Conservation (phyloP, 2,888 invertebrate species). For the Nomada fabriciana region DNA sequence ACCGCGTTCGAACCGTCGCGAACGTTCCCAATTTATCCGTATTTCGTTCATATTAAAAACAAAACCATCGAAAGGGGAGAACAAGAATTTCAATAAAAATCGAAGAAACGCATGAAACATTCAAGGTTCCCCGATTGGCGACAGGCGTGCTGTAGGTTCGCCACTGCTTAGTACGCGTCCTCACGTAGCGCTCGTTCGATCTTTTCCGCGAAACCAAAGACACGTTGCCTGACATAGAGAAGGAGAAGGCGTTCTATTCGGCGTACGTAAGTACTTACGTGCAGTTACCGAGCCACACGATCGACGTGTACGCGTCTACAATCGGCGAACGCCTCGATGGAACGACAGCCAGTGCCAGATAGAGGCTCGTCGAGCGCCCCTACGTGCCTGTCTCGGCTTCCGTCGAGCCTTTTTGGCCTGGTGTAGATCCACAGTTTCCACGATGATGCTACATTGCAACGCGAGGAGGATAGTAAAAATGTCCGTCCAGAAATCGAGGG, state of each 20-base stretch:
- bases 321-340: constrained; percentile 42
- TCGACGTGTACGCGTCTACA: constrained; percentile 45
- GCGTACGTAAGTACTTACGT: constrained; percentile 72
- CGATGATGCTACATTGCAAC: constrained; percentile 5
- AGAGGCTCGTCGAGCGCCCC: constrained; percentile 45
- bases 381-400: constrained; percentile 59
- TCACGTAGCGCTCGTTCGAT: constrained; percentile 80
- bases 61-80: background rate
- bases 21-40: background rate
- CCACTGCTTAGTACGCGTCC: constrained; percentile 76
- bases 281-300: constrained; percentile 54
- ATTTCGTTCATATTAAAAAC: background rate
- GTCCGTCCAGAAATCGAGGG: no score
- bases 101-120: constrained; percentile 51
- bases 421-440: constrained; percentile 38
- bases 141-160: constrained; percentile 26
- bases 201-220: constrained; percentile 81
- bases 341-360: constrained; percentile 55
- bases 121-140: constrained; percentile 57
- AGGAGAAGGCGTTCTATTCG: constrained; percentile 73
- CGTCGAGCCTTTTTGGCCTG: constrained; percentile 51
- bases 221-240: constrained; percentile 75
- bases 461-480: constrained; percentile 24
- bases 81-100: constrained; percentile 5
- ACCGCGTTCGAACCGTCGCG: background rate